phyloP scores from a whole-genome alignment of 2,888 invertebrate genomes.

The Drosophila anomalata region DNA sequence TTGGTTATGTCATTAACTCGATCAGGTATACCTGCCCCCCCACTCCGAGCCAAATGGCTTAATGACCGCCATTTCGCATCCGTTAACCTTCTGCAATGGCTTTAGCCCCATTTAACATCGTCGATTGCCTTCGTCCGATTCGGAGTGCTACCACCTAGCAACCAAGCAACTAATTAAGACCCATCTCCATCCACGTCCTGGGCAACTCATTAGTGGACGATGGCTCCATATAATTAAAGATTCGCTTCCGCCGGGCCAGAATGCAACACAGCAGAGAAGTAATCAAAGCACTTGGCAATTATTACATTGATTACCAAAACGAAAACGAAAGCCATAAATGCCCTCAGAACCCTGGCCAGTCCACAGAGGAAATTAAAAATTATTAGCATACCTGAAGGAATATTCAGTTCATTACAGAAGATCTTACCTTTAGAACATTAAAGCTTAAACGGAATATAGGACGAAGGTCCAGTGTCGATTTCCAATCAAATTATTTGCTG shows the following conservation, averaged over 20 bases:
- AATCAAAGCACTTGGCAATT: slow-evolving; percentile 62
- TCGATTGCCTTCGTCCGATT: slow-evolving; percentile 46
- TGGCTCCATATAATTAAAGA: slow-evolving; percentile 58
- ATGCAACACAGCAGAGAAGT: slow-evolving; percentile 30
- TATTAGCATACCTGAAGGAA: slow-evolving; percentile 11
- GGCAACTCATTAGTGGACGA: slow-evolving; percentile 57
- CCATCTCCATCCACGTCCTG: slow-evolving; percentile 41
- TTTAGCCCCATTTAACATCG: slow-evolving; percentile 59
- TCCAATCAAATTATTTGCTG: slow-evolving; percentile 74
- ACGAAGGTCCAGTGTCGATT: slow-evolving; percentile 48
- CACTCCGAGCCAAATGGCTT: slow-evolving; percentile 20
- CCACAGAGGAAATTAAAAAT: slow-evolving; percentile 46
- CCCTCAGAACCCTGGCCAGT: slow-evolving; percentile 30
- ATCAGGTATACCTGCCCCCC: slow-evolving; percentile 6
- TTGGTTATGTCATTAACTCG: slow-evolving; percentile 16
- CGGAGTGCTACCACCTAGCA: slow-evolving; percentile 33
- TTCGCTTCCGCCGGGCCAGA: slow-evolving; percentile 10
- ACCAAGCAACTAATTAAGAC: slow-evolving; percentile 61
- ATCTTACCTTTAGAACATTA: slow-evolving; percentile 4
- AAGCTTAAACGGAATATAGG: slow-evolving; percentile 20
- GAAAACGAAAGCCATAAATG: slow-evolving; percentile 53
- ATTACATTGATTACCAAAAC: slow-evolving; percentile 63
- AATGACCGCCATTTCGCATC: slow-evolving; percentile 54
- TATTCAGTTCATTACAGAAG: slow-evolving; percentile 44
- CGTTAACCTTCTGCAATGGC: slow-evolving; percentile 63